These are phyloP conservation scores for Zaprionus gabonicus DNA, from an alignment of 1,140 invertebrate species.

Conservation along the genomic window DNA sequence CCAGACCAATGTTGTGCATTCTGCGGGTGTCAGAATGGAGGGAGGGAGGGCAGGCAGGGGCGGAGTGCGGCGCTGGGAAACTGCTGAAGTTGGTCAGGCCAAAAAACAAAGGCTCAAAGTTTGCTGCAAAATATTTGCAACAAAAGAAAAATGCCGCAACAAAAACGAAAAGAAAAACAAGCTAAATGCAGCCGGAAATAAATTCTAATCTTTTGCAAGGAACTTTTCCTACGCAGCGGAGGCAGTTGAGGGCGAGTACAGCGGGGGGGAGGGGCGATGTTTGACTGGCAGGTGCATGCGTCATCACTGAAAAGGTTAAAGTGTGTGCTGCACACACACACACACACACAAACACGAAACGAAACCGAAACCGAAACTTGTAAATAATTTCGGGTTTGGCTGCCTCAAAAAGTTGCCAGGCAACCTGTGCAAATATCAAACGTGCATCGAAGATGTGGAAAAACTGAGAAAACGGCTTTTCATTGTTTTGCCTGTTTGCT, in stretches of 20 bases:
- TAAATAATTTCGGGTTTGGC: slow-evolving; percentile 78
- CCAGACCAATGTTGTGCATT: slow-evolving; percentile 39
- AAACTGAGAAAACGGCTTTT: slow-evolving; percentile 41
- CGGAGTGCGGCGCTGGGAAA: not conserved
- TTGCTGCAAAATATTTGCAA: slow-evolving; percentile 35
- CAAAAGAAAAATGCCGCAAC: slow-evolving; percentile 18
- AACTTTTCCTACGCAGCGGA: slow-evolving; percentile 16
- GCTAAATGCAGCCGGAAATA: slow-evolving; percentile 46
- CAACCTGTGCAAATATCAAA: slow-evolving; percentile 79
- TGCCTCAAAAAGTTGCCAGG: slow-evolving; percentile 64
- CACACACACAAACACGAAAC: not conserved
- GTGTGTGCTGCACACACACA: slow-evolving; percentile 38
- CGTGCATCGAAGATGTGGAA: slow-evolving; percentile 68
- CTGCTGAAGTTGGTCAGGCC: slow-evolving; percentile 31
- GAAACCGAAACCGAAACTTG: slow-evolving; percentile 43
- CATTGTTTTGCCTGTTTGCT: not conserved
- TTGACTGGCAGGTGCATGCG: slow-evolving; percentile 67
- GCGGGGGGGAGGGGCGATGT: too few species aligned
- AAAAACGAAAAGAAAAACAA: not conserved
- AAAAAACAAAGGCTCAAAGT: slow-evolving; percentile 42
- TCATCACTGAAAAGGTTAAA: slow-evolving; percentile 72
- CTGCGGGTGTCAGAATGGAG: not conserved
- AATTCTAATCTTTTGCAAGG: slow-evolving; percentile 46
- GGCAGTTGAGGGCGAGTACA: too few species aligned
- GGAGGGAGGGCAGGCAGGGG: not conserved